These are phyloP conservation scores for Mirounga angustirostris DNA, from an alignment of 2,113 vertebrate genomes.

Conservation along the genomic window DNA sequence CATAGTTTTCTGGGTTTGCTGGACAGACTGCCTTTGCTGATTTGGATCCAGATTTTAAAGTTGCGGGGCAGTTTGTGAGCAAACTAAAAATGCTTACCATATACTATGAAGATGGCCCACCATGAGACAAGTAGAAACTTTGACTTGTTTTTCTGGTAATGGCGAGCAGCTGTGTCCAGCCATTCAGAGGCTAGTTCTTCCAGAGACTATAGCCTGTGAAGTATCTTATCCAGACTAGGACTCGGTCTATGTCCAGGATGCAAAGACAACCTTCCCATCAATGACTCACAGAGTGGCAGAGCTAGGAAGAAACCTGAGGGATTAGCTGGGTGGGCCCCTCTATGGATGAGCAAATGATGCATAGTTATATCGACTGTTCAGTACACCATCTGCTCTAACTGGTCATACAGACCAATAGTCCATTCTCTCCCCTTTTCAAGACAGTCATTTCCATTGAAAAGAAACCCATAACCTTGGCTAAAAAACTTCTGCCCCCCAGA, in stretches of 20 bases:
- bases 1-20: not conserved
- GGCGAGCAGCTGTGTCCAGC: not conserved
- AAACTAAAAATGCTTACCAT: not conserved
- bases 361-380: not conserved
- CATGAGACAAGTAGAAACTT: not conserved
- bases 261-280: not conserved
- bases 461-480: not conserved
- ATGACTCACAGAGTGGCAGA: not conserved
- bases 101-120: not conserved
- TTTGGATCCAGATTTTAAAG: slow-evolving; percentile 23
- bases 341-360: not conserved
- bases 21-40: not conserved
- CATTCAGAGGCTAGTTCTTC: not conserved
- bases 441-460: not conserved
- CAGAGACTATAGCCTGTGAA: not conserved
- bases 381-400: not conserved
- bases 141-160: not conserved
- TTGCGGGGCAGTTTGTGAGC: not conserved
- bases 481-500: not conserved
- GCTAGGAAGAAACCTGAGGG: not conserved
- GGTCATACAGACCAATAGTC: not conserved
- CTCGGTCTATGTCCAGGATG: not conserved
- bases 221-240: not conserved
- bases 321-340: not conserved
- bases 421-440: not conserved